Conservation (phyloP, 2,888 invertebrate genomes). For the Chymomyza fuscimana region DNA sequence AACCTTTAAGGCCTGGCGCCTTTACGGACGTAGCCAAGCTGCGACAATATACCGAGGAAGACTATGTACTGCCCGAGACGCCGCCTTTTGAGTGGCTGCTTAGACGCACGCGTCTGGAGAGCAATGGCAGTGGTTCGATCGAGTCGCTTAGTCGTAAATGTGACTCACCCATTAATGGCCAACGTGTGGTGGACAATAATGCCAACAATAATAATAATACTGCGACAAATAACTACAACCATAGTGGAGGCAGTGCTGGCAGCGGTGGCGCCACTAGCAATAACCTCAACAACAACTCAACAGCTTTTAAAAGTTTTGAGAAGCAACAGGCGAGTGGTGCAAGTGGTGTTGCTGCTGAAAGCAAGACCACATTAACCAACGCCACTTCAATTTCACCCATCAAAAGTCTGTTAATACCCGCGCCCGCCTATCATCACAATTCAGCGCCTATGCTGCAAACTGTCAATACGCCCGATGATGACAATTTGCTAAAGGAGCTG, state of each 20-base stretch:
- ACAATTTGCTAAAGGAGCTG: conserved; percentile 78
- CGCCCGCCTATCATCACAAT: conserved; percentile 46
- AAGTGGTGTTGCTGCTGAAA: conserved; percentile 13
- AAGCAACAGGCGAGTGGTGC: conserved; percentile 41
- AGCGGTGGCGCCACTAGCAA: conserved; percentile 35
- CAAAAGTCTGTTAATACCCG: conserved; percentile 74
- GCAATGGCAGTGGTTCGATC: conserved; percentile 62
- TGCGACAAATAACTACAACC: conserved; percentile 39
- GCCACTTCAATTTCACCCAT: conserved; percentile 66
- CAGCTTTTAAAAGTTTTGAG: conserved; percentile 73
- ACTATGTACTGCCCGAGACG: conserved; percentile 82
- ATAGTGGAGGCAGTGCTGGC: conserved; percentile 17
- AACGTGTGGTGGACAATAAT: conserved; percentile 49
- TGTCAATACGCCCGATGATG: conserved; percentile 73
- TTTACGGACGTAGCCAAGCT: conserved; percentile 87
- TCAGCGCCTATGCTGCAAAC: conserved; percentile 41
- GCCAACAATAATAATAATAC: conserved; percentile 47
- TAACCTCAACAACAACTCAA: conserved; percentile 67
- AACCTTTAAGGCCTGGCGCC: conserved; percentile 88
- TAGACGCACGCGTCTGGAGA: conserved; percentile 69
- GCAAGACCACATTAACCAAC: conserved; percentile 6
- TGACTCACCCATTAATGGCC: conserved; percentile 54
- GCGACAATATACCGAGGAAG: conserved; percentile 81
- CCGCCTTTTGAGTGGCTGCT: conserved; percentile 84
- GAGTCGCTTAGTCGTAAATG: conserved; percentile 72